phyloP scores from a whole-genome alignment of 2,888 invertebrate genomes.

The Hemaris fuciformis region DNA sequence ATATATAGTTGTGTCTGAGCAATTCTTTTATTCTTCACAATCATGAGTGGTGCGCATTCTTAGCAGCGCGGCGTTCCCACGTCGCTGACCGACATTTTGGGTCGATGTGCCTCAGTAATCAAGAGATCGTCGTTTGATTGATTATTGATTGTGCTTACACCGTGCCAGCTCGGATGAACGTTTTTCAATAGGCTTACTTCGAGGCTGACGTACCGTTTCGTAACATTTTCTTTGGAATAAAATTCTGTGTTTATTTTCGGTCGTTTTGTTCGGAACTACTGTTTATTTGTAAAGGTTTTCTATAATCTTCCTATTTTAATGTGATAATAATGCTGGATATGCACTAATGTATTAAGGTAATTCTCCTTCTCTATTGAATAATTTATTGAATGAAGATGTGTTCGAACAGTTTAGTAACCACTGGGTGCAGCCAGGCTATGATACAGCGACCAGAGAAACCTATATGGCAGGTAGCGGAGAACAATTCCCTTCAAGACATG shows the following conservation, averaged over 20 bases:
- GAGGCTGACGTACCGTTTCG: conserved; percentile 43
- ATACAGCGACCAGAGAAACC: conserved; percentile 63
- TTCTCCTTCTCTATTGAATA: neutral
- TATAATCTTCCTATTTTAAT: neutral
- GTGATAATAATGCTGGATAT: neutral
- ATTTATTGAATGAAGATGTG: neutral
- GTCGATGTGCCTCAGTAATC: conserved; percentile 51
- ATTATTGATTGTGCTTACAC: conserved; percentile 61
- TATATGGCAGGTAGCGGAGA: conserved; percentile 57
- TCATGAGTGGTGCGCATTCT: conserved; percentile 28
- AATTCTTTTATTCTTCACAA: conserved; percentile 13
- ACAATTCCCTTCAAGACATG: conserved; percentile 77
- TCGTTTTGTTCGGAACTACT: neutral
- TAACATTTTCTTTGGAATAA: conserved; percentile 20
- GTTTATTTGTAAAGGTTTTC: neutral
- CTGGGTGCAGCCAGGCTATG: conserved; percentile 63
- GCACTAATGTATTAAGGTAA: neutral
- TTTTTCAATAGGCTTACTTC: conserved; percentile 53
- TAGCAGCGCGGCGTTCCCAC: conserved; percentile 50
- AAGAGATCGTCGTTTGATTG: conserved; percentile 71
- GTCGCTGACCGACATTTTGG: conserved; percentile 54
- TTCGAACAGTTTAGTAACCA: conserved; percentile 54
- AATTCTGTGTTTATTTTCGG: neutral
- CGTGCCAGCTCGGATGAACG: conserved; percentile 42
- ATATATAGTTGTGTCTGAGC: neutral